These are phyloP conservation scores for Drosophila grimshawi DNA, from an alignment of 1,140 invertebrate species.

Conservation along the genomic window DNA sequence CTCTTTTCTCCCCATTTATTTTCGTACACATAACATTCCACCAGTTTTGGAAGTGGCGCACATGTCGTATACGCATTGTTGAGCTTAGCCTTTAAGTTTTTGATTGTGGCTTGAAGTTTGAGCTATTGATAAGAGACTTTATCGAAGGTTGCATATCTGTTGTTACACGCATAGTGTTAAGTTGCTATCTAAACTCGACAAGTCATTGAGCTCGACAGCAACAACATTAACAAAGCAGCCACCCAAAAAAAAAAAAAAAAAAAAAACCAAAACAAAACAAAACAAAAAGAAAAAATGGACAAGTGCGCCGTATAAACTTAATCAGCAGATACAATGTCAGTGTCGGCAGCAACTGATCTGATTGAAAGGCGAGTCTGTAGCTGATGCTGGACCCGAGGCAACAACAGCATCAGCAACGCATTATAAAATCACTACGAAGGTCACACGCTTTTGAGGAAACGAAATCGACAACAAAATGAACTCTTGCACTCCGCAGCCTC, in stretches of 20 bases:
- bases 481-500: constrained; percentile 24
- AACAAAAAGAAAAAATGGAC: constrained; percentile 6
- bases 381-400: constrained; percentile 46
- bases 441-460: constrained; percentile 63
- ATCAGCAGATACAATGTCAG: constrained; percentile 19
- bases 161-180: background rate
- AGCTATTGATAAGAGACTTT: constrained; percentile 53
- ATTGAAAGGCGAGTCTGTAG: constrained; percentile 45
- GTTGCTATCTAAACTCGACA: background rate
- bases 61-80: constrained; percentile 63
- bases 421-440: constrained; percentile 64
- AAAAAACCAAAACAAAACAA: constrained; percentile 9
- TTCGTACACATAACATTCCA: constrained; percentile 39
- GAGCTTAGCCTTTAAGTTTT: constrained; percentile 13
- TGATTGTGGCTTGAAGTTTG: background rate
- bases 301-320: constrained; percentile 49
- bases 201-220: constrained; percentile 21
- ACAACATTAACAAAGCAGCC: constrained; percentile 1
- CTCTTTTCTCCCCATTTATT: constrained; percentile 21
- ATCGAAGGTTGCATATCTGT: constrained; percentile 32
- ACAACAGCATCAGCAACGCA: constrained; percentile 54
- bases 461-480: constrained; percentile 45
- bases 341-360: constrained; percentile 60
- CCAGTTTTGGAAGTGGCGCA: constrained; percentile 51
- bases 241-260: constrained; percentile 34